Evolutionary conservation across 1,140 invertebrate species (phyloP), one percentile per base, ranked within the genome.

Genomic region (Drosophila ambigua): DNA sequence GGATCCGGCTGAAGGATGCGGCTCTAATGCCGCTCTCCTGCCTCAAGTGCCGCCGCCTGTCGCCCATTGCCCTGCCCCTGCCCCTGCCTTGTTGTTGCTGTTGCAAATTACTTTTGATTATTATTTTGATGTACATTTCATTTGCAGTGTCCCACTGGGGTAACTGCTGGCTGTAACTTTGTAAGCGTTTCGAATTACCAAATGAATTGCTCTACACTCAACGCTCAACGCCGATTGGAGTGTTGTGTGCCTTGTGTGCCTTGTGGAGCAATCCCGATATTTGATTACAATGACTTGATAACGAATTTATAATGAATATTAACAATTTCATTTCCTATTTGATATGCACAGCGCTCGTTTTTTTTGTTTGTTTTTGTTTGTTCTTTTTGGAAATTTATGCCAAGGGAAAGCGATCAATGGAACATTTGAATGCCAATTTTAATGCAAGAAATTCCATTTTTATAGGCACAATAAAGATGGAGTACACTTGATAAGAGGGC

Each of bases 91-190:
- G 24, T n/a, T 62, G 49, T 51, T 71, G 48, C 59, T 80, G 65
- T 65, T 82, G 72, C 67, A 82, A 82, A 87, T 87, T 88, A 88
- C 79, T 79, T 83, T 87, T 87, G 83, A 87, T 88, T 88, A 76
- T 77, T 81, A 85, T 87, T 85, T 81, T 81, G 82, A 85, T 87
- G 82, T 80, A 80, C 81, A 74, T 85, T 85, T 77, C 58, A 79
- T 75, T 69, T 64, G 15, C 44, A 52, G 52, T 64, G 55, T 82
- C 79, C 79, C 79, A 75, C 69, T 52, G 83, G 35, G 35, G 35
- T 13, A 39, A 11, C 35, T 48, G 74, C 64, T 8, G 26, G 5
- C 26, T 31, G 51, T 24, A 72, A 58, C 75, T 82, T 79, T 79
- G 72, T 85, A 87, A 78, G 83, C 82, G 60, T 75, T 80, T 87